These are phyloP conservation scores for Drosophila pandora DNA, from an alignment of 1,140 invertebrate species.

Conservation along the genomic window DNA sequence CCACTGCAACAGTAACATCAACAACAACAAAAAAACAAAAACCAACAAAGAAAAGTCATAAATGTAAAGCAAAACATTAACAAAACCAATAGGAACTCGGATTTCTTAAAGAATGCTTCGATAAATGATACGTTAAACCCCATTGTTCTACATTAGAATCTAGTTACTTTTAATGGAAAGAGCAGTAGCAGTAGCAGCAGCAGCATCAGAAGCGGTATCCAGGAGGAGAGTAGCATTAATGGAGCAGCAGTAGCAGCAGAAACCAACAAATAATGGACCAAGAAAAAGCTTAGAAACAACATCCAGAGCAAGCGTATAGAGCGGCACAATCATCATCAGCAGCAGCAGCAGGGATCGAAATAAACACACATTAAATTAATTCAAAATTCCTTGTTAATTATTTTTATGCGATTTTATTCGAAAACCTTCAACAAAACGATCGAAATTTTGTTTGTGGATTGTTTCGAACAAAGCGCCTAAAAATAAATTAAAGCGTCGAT, in stretches of 20 bases:
- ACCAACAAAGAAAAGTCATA: conserved; percentile 77
- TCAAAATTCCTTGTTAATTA: conserved; percentile 53
- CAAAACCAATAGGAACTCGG: conserved; percentile 43
- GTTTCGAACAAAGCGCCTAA: conserved; percentile 43
- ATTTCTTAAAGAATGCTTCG: conserved; percentile 67
- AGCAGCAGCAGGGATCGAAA: conserved; percentile 8
- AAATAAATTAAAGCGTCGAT: conserved; percentile 13
- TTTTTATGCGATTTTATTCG: conserved; percentile 32
- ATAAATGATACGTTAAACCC: conserved; percentile 65
- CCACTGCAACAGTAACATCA: conserved; percentile 29
- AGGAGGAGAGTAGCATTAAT: conserved; percentile 6
- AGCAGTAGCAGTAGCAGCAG: conserved; percentile 5
- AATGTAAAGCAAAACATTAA: conserved; percentile 65
- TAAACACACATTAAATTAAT: not conserved
- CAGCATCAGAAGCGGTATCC: conserved; percentile 17
- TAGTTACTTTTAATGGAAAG: conserved; percentile 66
- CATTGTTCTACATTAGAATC: conserved; percentile 79
- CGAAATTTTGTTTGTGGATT: conserved; percentile 26
- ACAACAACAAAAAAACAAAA: conserved; percentile 60
- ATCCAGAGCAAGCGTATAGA: not conserved
- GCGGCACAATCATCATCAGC: conserved; percentile 3
- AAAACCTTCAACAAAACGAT: conserved; percentile 24
- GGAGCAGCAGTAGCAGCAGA: conserved; percentile 11
- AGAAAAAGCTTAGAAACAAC: conserved; percentile 22
- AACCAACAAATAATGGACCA: conserved; percentile 23